A percentile compares a stretch with the other conserved stretches of the same genome.
Evolutionary conservation across 2,888 invertebrate species (phyloP).

Genomic region (Chromoteleia sp.): DNA sequence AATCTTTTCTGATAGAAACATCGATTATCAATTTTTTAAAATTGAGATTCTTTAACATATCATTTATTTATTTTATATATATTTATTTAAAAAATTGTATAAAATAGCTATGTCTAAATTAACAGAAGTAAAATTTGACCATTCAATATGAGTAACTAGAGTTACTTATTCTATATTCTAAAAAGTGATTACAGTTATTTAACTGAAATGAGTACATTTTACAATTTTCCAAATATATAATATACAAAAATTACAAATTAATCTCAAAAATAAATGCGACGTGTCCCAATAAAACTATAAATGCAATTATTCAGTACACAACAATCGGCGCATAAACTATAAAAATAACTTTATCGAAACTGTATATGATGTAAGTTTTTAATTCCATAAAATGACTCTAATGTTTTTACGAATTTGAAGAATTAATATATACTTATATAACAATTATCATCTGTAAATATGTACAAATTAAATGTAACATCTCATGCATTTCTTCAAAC

Average conservation of each 20-base stretch:
- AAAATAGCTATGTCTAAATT: not conserved
- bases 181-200: slow-evolving; percentile 13
- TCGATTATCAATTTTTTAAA: too few species aligned
- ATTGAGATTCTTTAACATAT: too few species aligned
- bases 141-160: slow-evolving; percentile 41
- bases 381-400: too few species aligned
- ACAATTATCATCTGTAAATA: too few species aligned
- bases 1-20: too few species aligned
- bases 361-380: not conserved
- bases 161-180: slow-evolving; percentile 13
- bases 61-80: too few species aligned
- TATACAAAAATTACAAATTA: slow-evolving; percentile 32
- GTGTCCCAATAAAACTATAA: slow-evolving; percentile 42
- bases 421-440: not conserved
- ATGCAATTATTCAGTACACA: slow-evolving; percentile 60
- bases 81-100: too few species aligned
- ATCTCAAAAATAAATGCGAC: slow-evolving; percentile 61
- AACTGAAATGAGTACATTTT: slow-evolving; percentile 3
- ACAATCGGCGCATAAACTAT: slow-evolving; percentile 10
- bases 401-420: too few species aligned
- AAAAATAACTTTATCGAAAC: slow-evolving; percentile 13
- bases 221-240: slow-evolving; percentile 19
- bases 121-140: not conserved
- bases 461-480: too few species aligned
- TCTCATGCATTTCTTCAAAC: not conserved